Conservation (phyloP, 2,888 invertebrate species). For the Boloria selene region DNA sequence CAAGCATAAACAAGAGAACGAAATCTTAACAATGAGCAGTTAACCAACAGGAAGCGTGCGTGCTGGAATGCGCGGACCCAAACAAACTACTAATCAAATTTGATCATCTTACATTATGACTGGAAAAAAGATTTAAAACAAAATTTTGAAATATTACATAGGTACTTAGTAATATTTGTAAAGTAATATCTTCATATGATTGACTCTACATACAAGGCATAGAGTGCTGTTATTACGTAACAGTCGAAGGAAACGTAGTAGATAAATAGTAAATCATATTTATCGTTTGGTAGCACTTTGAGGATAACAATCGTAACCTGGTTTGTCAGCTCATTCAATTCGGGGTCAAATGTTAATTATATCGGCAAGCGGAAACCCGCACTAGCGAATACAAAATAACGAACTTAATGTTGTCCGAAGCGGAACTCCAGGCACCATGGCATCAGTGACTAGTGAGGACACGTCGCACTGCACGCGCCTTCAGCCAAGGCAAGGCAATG, state of each 20-base stretch:
- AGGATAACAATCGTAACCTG: slow-evolving; percentile 45
- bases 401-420: slow-evolving; percentile 53
- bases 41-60: slow-evolving; percentile 51
- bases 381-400: slow-evolving; percentile 74
- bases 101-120: neutral
- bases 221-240: neutral
- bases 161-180: no score
- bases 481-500: slow-evolving; percentile 51
- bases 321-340: slow-evolving; percentile 49
- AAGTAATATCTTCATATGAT: no score
- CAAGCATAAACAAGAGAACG: slow-evolving; percentile 31
- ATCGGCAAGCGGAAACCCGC: slow-evolving; percentile 76
- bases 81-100: slow-evolving; percentile 16
- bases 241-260: neutral
- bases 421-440: slow-evolving; percentile 58
- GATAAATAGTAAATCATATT: neutral
- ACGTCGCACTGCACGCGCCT: slow-evolving; percentile 45
- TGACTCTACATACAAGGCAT: neutral
- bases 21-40: slow-evolving; percentile 58
- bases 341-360: slow-evolving; percentile 78
- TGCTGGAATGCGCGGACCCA: slow-evolving; percentile 49
- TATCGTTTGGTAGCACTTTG: slow-evolving; percentile 24
- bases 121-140: neutral
- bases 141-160: no score
- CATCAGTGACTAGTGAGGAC: slow-evolving; percentile 58